Percentiles rank a stretch among this genome's conserved stretches.
These are phyloP conservation scores for Hymenochirus boettgeri DNA, from an alignment of 2,113 vertebrate species.

Conservation along the genomic window DNA sequence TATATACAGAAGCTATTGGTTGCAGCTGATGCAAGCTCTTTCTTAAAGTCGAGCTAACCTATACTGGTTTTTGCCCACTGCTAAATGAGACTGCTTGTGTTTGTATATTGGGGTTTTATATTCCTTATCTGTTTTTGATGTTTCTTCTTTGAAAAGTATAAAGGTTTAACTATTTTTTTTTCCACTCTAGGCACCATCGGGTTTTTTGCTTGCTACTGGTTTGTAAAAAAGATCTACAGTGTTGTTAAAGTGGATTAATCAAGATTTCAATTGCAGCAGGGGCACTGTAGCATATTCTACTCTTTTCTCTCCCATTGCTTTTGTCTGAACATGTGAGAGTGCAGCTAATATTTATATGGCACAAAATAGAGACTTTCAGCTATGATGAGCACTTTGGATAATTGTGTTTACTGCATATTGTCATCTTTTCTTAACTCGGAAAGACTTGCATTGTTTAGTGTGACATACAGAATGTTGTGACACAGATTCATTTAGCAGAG, in stretches of 20 bases:
- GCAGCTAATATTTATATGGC: slow-evolving; percentile 30
- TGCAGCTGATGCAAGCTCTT: too few species aligned
- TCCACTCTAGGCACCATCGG: slow-evolving; percentile 76
- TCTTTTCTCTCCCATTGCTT: slow-evolving; percentile 29
- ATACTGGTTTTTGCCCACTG: too few species aligned
- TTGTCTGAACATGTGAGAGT: slow-evolving; percentile 42
- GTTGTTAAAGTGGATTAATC: slow-evolving; percentile 87
- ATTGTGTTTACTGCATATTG: slow-evolving; percentile 44
- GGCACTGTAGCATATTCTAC: slow-evolving; percentile 24
- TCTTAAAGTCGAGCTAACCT: too few species aligned
- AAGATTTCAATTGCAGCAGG: slow-evolving; percentile 46
- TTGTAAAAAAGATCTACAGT: slow-evolving; percentile 90
- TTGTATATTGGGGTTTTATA: too few species aligned
- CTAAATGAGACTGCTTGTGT: too few species aligned
- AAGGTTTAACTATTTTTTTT: slow-evolving; percentile 32
- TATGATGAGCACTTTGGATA: slow-evolving; percentile 36
- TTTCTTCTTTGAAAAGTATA: background rate
- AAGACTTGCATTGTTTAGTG: too few species aligned
- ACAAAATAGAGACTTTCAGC: slow-evolving; percentile 42
- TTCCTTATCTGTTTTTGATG: background rate
- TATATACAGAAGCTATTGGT: too few species aligned
- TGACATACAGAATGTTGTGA: too few species aligned
- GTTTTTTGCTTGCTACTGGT: slow-evolving; percentile 89
- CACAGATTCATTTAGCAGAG: too few species aligned
- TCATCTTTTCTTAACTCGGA: background rate